Evolutionary conservation across 2,113 vertebrate species (phyloP).

Genomic region (Diadophis punctatus): DNA sequence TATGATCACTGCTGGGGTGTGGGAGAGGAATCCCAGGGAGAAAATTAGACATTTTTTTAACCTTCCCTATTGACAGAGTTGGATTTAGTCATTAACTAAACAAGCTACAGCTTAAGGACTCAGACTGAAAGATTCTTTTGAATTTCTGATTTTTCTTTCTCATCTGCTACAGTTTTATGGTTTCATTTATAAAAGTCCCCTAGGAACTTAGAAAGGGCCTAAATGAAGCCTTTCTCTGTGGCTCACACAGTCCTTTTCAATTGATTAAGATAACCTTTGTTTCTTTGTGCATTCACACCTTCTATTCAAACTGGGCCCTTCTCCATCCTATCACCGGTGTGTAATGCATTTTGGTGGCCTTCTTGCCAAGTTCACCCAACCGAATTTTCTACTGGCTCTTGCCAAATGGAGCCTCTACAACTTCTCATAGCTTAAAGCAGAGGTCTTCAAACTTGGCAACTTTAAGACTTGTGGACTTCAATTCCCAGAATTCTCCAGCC

Average conservation of each 20-base stretch:
- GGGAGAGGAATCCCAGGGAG: neutral
- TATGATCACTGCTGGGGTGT: neutral
- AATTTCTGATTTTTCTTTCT: neutral
- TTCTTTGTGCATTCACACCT: neutral
- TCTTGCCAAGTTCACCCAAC: neutral
- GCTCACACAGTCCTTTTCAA: neutral
- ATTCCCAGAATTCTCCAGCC: no score
- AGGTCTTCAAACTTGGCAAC: no score
- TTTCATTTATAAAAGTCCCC: neutral
- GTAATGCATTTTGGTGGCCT: neutral
- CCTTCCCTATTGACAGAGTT: neutral
- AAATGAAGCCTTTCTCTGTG: neutral
- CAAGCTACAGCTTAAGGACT: neutral
- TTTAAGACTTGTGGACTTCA: no score
- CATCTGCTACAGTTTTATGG: neutral
- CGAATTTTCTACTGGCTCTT: neutral
- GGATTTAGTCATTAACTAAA: neutral
- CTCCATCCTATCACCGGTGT: neutral
- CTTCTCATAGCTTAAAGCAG: neutral
- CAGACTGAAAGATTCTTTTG: neutral
- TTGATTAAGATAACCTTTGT: neutral
- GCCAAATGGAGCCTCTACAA: neutral
- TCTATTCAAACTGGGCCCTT: neutral
- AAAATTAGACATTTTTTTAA: neutral
- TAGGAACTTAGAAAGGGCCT: no score